These are phyloP conservation scores for Empidonax alnorum DNA, from an alignment of 2,113 vertebrate genomes.

Conservation along the genomic window DNA sequence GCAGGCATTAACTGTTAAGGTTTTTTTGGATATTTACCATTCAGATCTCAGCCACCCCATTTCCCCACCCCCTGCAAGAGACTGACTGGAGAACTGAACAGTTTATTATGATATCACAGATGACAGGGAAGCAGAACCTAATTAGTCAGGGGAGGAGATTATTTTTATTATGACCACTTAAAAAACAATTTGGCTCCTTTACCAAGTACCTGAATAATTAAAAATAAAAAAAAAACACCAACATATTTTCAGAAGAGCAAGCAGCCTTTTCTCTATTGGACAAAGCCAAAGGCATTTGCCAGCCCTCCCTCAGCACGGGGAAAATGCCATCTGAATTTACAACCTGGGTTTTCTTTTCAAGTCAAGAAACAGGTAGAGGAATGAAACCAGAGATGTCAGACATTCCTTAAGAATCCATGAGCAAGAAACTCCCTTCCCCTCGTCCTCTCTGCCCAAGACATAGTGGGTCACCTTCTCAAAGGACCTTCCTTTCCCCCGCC, in stretches of 20 bases:
- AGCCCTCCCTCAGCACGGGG: not conserved
- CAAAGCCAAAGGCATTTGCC: not conserved
- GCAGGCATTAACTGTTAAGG: not conserved
- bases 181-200: not conserved
- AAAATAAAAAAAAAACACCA: too few relatives aligned
- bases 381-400: not conserved
- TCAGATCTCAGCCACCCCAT: not conserved
- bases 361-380: not conserved
- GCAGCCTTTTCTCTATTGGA: not conserved
- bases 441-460: not conserved
- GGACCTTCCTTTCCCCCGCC: not conserved
- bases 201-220: not conserved
- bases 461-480: not conserved
- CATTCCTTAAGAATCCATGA: not conserved
- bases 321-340: not conserved
- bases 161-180: not conserved
- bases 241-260: not conserved
- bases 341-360: not conserved
- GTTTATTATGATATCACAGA: constrained; percentile 25
- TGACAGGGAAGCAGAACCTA: constrained; percentile 26
- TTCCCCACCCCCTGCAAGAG: not conserved
- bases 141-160: constrained; percentile 8
- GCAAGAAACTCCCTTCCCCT: not conserved
- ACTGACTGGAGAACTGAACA: not conserved
- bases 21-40: not conserved